Evolutionary conservation across 2,888 invertebrate genomes (phyloP).

Genomic region (Mimumesa dahlbomi): DNA sequence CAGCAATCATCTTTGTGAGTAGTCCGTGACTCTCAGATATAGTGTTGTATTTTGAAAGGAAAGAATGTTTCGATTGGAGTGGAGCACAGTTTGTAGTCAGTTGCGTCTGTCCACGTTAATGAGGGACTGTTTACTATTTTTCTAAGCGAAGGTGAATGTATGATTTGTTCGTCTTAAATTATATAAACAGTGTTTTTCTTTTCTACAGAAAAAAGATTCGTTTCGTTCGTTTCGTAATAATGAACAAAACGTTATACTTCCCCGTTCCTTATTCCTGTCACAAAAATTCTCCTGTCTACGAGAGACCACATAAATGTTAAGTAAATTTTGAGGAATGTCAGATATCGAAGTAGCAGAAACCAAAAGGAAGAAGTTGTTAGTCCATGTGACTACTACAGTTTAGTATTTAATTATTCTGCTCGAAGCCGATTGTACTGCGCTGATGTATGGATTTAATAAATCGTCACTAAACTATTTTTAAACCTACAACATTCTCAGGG

Average conservation of each 20-base stretch:
- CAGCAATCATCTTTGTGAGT: conserved; percentile 31
- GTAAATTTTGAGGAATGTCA: no score
- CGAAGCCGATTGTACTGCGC: conserved; percentile 68
- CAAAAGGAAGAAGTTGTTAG: no score
- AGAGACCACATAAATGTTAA: neutral
- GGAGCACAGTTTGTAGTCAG: conserved; percentile 65
- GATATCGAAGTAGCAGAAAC: no score
- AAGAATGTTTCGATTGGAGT: conserved; percentile 57
- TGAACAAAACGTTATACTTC: conserved; percentile 9
- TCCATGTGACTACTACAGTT: no score
- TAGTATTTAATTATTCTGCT: conserved; percentile 41
- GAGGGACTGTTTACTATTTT: conserved; percentile 78
- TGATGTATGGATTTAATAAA: conserved; percentile 74
- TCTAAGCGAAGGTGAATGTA: conserved; percentile 77
- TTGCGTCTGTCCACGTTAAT: conserved; percentile 67
- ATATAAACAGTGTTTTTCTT: conserved; percentile 67
- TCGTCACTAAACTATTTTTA: conserved; percentile 58
- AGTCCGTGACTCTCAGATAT: conserved; percentile 31
- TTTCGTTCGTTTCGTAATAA: conserved; percentile 47
- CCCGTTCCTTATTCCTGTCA: conserved; percentile 15
- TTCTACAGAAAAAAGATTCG: conserved; percentile 40
- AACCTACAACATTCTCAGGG: conserved; percentile 14
- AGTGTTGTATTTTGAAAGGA: conserved; percentile 54
- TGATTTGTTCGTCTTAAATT: conserved; percentile 71
- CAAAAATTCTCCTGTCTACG: neutral